Evolutionary conservation across 2,888 invertebrate genomes (phyloP), one percentile per base, ranked within the genome.

Genomic region (Ornithoptera priamus): DNA sequence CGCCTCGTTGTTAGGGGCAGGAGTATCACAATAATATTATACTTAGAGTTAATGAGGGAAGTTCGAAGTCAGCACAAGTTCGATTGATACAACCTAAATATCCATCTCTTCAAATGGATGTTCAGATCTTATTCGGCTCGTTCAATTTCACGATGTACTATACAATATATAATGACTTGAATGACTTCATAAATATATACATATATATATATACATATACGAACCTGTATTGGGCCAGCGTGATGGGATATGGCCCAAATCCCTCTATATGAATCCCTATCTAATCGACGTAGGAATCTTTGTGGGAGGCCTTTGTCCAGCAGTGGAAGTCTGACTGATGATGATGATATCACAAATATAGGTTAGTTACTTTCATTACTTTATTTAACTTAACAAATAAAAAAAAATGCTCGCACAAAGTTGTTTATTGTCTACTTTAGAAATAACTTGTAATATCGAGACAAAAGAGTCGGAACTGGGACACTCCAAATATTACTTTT

Each of bases 1-100:
- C 30, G 30, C 3, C 30, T 30, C 30, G 30, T 30, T 30, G 30
- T 30, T 30, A 30, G 3, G 30, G 30, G 30, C 30, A 30, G 30
- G 5, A 30, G 30, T 30, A 30, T 30, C 30, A 30, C 59, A 5
- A 61, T 67, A 61, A 24, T 67, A 30, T 30, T 30, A 30, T 30
- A 67, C 50, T 67, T 61, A 12, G 12, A 62, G 62, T 53, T 62
- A 67, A 62, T 57, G 67, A 20, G 24, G n/a, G 42, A 67, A 67
- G 67, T 67, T 67, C 42, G 56, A 56, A 20, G 62, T 18, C 60
- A 62, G 60, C 39, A 30, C 46, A 53, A 53, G 57, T 20, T 18
- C 39, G 46, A n/a, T 62, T 62, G 24, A 39, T 46, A 46, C 56
- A n/a, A 57, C 57, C 42, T 24, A 22, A 62, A 67, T 62, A 56